These are phyloP conservation scores for Cyprinodon variegatus DNA, from an alignment of 2,113 vertebrate genomes.

Conservation along the genomic window DNA sequence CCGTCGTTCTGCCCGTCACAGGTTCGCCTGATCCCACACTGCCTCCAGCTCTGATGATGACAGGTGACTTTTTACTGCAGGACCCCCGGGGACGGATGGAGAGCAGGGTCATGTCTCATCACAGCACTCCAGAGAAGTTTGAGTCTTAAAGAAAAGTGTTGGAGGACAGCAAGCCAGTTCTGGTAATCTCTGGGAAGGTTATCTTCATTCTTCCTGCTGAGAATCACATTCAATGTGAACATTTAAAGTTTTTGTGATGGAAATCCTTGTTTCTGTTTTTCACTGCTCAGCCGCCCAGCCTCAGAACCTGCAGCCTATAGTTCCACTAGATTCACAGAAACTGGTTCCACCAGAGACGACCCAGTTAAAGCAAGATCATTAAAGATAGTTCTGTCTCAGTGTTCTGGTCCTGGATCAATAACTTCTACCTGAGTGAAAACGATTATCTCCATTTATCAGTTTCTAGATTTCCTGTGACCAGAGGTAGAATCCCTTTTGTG, in stretches of 20 bases:
- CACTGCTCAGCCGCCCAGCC: too few species aligned
- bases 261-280: too few species aligned
- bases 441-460: background rate
- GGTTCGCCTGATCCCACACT: background rate
- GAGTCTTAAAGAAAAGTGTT: background rate
- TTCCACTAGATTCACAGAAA: too few species aligned
- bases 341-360: too few species aligned
- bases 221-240: too few species aligned
- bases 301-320: too few species aligned
- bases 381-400: too few species aligned
- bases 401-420: too few species aligned
- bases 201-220: too few species aligned
- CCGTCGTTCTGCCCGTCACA: background rate
- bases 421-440: too few species aligned
- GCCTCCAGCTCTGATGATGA: slow-evolving; percentile 15
- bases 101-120: slow-evolving; percentile 24
- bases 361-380: background rate
- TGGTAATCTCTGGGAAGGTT: background rate
- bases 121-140: slow-evolving; percentile 24
- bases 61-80: slow-evolving; percentile 12
- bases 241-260: too few species aligned
- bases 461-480: background rate
- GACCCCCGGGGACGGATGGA: slow-evolving; percentile 33
- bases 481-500: too few species aligned
- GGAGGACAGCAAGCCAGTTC: background rate